Base-by-base conservation (phyloP, 2,888 invertebrate species). In the Epirrita christyi region DNA sequence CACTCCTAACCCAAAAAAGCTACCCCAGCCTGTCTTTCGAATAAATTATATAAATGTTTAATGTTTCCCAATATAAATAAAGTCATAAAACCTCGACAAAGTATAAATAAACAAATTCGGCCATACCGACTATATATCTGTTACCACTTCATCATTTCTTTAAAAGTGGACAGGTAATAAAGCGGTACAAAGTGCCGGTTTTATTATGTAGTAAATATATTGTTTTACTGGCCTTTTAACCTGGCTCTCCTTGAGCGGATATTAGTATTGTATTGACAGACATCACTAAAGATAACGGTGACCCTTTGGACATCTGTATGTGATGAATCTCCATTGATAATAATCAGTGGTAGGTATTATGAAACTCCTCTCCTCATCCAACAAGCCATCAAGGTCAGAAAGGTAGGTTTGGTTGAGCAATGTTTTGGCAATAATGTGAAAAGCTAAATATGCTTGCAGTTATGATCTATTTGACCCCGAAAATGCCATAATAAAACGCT, bases 61-160 rank as follows among this genome's bases (percentile, higher is more conserved):
- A 27, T n/a, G 14, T 54, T 14, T 49, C 37, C 15, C 8, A 36
- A 14, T 61, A 52, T 49, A 59, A 63, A 65, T 57, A 54, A 51
- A 63, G 61, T 52, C 48, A 60, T 51, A 60, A 59, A 59, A 52
- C 10, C 41, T 14, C 41, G 29, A n/a, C 28, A 29, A 41, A 32
- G 2, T 21, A 59, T 51, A 54, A 58, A 60, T 50, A 54, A 49
- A 55, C 52, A 40, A 55, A 59, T 43, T 43, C 54, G 1, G 54
- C 50, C 55, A 42, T 11, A 32, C 21, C 13, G 34, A n/a, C 27
- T 45, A 59, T 67, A 46, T 57, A 42, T 63, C 58, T 61, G 60
- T 59, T 63, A 21, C 46, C 63, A 65, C 55, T 57, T 55, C 51
- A 65, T 67, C 11, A 53, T 29, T 63, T 59, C 60, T 32, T 55